Evolutionary conservation across 1,140 invertebrate species (phyloP).

Genomic region (Aphis gossypii): DNA sequence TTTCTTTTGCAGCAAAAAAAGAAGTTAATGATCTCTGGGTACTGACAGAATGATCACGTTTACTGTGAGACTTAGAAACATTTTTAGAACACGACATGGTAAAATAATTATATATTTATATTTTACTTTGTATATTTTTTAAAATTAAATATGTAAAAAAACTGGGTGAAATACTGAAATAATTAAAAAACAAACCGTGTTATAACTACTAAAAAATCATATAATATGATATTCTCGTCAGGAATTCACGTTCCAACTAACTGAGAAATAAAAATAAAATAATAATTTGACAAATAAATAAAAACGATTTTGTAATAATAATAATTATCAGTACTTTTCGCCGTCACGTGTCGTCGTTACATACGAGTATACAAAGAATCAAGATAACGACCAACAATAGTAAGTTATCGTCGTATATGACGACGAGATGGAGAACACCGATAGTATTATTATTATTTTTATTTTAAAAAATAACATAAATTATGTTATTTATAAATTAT

Average conservation of each 20-base stretch:
- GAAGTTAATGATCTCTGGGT: not conserved
- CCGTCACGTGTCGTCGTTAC: not conserved
- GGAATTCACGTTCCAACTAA: not conserved
- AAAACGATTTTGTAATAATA: not conserved
- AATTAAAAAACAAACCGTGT: not conserved
- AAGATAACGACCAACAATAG: not conserved
- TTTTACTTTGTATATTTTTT: too few species aligned
- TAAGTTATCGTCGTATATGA: too few species aligned
- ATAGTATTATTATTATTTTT: too few species aligned
- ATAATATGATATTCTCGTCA: not conserved
- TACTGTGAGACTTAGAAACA: not conserved
- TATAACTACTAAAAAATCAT: not conserved
- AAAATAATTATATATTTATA: not conserved
- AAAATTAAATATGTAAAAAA: too few species aligned
- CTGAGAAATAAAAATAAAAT: not conserved
- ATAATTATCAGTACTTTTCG: not conserved
- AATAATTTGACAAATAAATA: not conserved
- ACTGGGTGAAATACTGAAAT: not conserved
- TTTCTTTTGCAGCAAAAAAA: not conserved
- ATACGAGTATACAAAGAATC: not conserved
- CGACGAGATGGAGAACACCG: too few species aligned
- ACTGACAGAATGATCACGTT: conserved; percentile 21
- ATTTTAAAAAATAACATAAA: too few species aligned
- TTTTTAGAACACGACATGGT: not conserved
- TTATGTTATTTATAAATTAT: too few species aligned